Evolutionary conservation across 2,797 vertebrate genomes (phyloP), one percentile per base, ranked within the genome.

Genomic region (Moxostoma hubbsi): DNA sequence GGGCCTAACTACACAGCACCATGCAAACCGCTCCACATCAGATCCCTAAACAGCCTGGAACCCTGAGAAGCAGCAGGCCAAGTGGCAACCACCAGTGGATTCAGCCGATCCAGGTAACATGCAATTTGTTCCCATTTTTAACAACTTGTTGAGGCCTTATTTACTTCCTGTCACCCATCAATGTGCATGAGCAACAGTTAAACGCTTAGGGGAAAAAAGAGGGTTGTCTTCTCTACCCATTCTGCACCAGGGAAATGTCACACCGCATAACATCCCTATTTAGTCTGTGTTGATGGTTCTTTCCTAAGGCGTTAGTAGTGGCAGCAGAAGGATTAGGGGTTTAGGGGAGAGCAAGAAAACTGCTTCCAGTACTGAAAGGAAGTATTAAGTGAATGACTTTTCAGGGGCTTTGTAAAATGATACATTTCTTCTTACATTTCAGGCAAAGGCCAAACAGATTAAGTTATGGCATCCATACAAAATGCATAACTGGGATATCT

Each of bases 1-100:
- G 84, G 86, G 94, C 95, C 93, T 93, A 95, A 93, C 91, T 92
- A 94, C 93, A 94, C 88, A 92, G 81, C 76, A 69, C 76, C 86
- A 80, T 90, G 90, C 92, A 87, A 89, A 81, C 89, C 91, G 71
- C 90, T 92, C 90, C 91, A 95, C 87, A 89, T 83, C 89, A 88
- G 89, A 83, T 89, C 89, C 86, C 73, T 82, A 83, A 88, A 85
- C 83, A 88, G 86, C 86, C 86, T 84, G 85, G 90, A 85, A 88
- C 88, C 89, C 84, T 87, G 84, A 75, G 74, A 81, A 85, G 86
- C 86, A 82, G 63, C 76, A 81, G 82, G 70, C 84, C 83, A 85
- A 80, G 84, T 84, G 10, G 46, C 77, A 90, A 85, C 77, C 79
- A 86, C 88, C 85, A 87, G 82, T 83, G 85, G 88, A 83, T 83